phyloP scores from a whole-genome alignment of 2,888 invertebrate genomes.

The Patella ulyssiponensis region DNA sequence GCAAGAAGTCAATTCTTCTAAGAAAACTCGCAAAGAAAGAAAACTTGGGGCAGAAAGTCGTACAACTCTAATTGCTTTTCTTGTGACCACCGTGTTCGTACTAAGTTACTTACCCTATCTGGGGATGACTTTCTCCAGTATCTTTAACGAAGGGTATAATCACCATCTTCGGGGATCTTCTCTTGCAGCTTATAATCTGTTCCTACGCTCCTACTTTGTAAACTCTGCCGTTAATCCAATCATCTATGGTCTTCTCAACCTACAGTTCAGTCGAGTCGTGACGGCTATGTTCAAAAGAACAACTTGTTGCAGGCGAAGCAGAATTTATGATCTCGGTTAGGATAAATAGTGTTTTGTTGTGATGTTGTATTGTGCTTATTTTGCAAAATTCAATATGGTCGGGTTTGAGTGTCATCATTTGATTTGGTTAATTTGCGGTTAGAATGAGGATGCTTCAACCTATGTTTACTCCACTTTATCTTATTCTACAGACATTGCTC shows the following conservation, averaged over 20 bases:
- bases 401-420: no score
- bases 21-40: background rate
- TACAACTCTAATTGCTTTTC: conserved; percentile 44
- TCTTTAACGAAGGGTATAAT: conserved; percentile 41
- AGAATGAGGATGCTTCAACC: no score
- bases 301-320: no score
- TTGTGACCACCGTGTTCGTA: conserved; percentile 54
- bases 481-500: no score
- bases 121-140: conserved; percentile 42
- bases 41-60: conserved; percentile 16
- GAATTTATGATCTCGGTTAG: no score
- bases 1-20: background rate
- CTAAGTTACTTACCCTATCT: conserved; percentile 55
- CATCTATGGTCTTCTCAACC: conserved; percentile 54
- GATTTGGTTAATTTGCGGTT: no score
- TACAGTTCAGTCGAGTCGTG: conserved; percentile 37
- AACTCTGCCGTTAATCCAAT: conserved; percentile 55
- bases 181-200: conserved; percentile 47
- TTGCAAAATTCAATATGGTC: no score
- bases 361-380: no score
- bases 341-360: no score
- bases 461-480: no score
- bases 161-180: conserved; percentile 30
- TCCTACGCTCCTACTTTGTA: conserved; percentile 55
- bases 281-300: no score